Conservation (phyloP, 2,888 invertebrate species). For the Hirtodrosophila histrioides region DNA sequence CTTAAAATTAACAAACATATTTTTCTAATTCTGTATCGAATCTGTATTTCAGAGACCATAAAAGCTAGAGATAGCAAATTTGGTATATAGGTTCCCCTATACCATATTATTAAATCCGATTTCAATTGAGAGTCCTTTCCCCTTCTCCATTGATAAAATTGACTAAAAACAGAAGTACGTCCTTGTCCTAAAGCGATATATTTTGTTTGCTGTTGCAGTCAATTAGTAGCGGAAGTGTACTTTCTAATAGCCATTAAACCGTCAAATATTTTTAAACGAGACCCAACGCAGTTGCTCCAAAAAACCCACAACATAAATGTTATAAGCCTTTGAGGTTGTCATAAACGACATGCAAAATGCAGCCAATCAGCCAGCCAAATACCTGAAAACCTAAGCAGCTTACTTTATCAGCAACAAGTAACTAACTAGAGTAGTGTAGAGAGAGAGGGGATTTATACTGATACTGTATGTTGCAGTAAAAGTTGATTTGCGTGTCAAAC, state of each 20-base stretch:
- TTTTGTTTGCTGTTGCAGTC: not conserved
- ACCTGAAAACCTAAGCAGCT: conserved; percentile 55
- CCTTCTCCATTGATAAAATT: too few relatives aligned
- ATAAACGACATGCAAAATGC: conserved; percentile 41
- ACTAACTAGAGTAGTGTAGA: conserved; percentile 6
- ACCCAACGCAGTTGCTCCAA: not conserved
- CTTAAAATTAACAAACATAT: too few relatives aligned
- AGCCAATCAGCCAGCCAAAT: conserved; percentile 42
- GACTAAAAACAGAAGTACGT: too few relatives aligned
- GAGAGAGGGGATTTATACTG: not conserved
- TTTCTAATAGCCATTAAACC: conserved; percentile 31
- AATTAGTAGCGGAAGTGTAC: conserved; percentile 23
- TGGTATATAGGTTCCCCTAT: too few relatives aligned
- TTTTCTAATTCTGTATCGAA: too few relatives aligned
- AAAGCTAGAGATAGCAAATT: too few relatives aligned
- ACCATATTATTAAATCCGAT: too few relatives aligned
- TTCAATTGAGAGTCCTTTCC: too few relatives aligned
- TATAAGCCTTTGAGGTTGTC: conserved; percentile 42
- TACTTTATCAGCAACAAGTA: conserved; percentile 29
- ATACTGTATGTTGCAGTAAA: conserved; percentile 18
- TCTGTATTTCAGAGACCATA: too few relatives aligned
- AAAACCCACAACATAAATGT: conserved; percentile 37
- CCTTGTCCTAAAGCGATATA: too few relatives aligned
- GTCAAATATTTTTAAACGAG: conserved; percentile 27
- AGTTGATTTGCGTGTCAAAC: conserved; percentile 53